Evolutionary conservation across 2,113 vertebrate species (phyloP), one percentile per base, ranked within the genome.

Genomic region (Scytalopus superciliaris): DNA sequence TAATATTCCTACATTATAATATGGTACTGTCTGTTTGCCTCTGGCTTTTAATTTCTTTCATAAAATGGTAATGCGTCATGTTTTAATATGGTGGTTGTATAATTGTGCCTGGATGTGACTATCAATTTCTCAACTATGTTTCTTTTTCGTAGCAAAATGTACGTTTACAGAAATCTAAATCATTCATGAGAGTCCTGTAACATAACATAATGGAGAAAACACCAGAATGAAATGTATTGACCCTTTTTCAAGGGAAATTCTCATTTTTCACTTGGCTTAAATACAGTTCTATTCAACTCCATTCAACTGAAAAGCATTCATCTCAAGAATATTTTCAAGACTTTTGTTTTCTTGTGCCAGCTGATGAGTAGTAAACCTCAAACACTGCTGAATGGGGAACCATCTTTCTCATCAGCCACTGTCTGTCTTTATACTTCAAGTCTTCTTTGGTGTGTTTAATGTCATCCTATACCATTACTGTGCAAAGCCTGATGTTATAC

Each of bases 41-140:
- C 95, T 68, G 73, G 68, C 39, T 84, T 94, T 93, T 92, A 77
- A 92, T 92, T 94, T 89, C 76, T 93, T 89, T 78, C 76, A 81
- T 81, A 59, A 94, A 83, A 94, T 14, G 8, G 11, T 77, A 85
- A 80, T 59, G 50, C 6, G 7, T 68, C 21, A 5, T 84, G 59
- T 47, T 96, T 83, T 81, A 86, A 60, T 93, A 59, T 31, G 68
- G 39, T 72, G 22, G 33, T n/a, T 91, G 56, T 67, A 22, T 95
- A 90, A 93, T 69, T 86, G 42, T 90, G 47, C 90, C 50, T 19
- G 50, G 47, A 81, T 87, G 35, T 72, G 68, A 89, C 42, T 75
- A 84, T n/a, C 12, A 87, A 91, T 84, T 96, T 78, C 60, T 84
- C 50, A 25, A 21, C 63, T 67, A 14, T 31, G 10, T 18, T 10